Base-by-base conservation (phyloP, 2,888 invertebrate genomes). In the Conchocele bisecta region DNA sequence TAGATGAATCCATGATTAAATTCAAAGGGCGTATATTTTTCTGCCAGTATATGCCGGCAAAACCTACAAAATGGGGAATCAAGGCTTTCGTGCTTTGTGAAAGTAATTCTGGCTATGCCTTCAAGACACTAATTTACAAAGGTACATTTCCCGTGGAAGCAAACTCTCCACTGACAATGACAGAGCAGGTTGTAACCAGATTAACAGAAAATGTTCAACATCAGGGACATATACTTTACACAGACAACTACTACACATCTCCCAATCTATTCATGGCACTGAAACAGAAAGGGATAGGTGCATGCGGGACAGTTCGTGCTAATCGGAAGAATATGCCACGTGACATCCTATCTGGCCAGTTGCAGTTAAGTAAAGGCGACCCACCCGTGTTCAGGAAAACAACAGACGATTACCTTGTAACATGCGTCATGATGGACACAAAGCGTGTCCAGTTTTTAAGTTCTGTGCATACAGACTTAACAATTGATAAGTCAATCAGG, bases 371-470 rank as follows among this genome's bases (percentile, higher is more conserved):
- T 37, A 56, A 56, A 46, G 44, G 54, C 6, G 63, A 63, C 28
- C 33, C 20, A 15, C 65, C 65, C 13, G 65, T 48, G 31, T 65
- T 65, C 57, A 57, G 56, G 65, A 28, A 48, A 39, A n/a, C n/a
- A n/a, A n/a, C n/a, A n/a, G 15, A 20, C 6, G 22, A 39, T 9
- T 35, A 50, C n/a, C 22, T 65, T 3, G 46, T 65, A 5, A 65
- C 39, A 2, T 65, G 46, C 41, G 57, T 48, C 2, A 65, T 65
- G 65, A 37, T 57, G 44, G 65, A 65, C n/a, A 65, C 57, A n/a
- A 65, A 65, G 39, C 4, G 64, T 13, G 37, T 54, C 24, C 46
- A 54, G 17, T 56, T 53, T 24, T 29, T 64, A 31, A 42, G 54
- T 31, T 37, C 65, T 11, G 28, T 56, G 6, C 48, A 65, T 13